Evolutionary conservation across 2,797 vertebrate species (phyloP).

Genomic region (Acanthornis magna): DNA sequence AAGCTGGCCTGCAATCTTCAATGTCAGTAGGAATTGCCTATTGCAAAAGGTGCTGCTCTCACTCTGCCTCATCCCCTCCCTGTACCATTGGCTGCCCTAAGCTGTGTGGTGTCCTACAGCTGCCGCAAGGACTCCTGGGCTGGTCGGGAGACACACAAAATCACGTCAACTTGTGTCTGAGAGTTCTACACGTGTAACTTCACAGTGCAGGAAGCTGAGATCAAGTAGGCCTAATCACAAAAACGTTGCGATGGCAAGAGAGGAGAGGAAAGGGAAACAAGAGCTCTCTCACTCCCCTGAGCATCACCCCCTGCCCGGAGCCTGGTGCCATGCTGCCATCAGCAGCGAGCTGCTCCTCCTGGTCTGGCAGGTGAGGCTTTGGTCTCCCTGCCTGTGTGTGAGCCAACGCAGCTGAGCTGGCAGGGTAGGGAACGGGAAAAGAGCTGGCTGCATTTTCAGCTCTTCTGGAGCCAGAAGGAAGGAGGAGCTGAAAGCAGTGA

Average conservation of each 20-base stretch:
- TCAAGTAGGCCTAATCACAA: not conserved
- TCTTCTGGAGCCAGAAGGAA: not conserved
- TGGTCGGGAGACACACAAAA: not conserved
- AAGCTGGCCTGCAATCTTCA: not conserved
- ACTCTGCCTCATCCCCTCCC: not conserved
- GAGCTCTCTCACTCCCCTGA: fast-evolving
- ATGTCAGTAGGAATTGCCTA: not conserved
- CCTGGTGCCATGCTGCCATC: not conserved
- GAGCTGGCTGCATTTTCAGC: not conserved
- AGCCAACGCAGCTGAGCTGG: constrained; percentile 11
- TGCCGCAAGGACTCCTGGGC: not conserved
- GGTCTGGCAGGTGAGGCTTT: fast-evolving
- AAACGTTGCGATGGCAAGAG: not conserved
- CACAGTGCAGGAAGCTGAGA: not conserved
- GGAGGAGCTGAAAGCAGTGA: not conserved
- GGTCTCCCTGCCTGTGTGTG: not conserved
- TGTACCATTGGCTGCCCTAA: not conserved
- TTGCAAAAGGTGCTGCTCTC: not conserved
- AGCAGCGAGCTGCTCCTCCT: not conserved
- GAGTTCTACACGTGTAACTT: not conserved
- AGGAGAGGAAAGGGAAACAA: not conserved
- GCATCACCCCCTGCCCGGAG: fast-evolving
- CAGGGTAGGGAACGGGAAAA: not conserved
- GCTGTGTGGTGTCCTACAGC: fast-evolving
- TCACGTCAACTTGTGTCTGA: not conserved